Evolutionary conservation across 2,113 vertebrate species (phyloP).

Genomic region (rat (Rattus norvegicus)): DNA sequence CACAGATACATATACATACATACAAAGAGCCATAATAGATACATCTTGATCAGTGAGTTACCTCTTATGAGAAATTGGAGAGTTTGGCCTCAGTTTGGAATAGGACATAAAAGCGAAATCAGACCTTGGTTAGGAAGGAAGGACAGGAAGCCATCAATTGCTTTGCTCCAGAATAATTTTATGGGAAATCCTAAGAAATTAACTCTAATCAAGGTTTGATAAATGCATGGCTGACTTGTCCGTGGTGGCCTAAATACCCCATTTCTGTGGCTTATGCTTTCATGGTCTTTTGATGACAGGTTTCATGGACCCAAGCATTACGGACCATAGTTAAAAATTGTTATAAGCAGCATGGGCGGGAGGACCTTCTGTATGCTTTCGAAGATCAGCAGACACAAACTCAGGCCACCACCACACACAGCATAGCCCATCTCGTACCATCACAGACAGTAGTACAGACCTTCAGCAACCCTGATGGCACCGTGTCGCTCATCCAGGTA

Average conservation of each 20-base stretch:
- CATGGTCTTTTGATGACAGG: constrained; percentile 83
- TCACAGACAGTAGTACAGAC: constrained; percentile 99
- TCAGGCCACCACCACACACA: constrained; percentile 92
- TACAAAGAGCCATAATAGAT: constrained; percentile 17
- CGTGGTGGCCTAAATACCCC: neutral
- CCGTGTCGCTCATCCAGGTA: constrained; percentile 98
- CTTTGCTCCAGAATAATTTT: neutral
- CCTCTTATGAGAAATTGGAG: constrained; percentile 26
- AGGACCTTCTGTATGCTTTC: constrained; percentile 97
- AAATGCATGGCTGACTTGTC: neutral
- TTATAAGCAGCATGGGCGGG: constrained; percentile 98
- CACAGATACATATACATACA: neutral
- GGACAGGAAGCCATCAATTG: neutral
- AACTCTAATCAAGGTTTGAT: neutral
- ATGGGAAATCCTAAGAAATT: neutral
- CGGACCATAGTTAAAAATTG: constrained; percentile 99
- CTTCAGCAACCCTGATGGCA: constrained; percentile 98
- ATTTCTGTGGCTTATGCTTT: neutral
- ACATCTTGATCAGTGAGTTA: constrained; percentile 18
- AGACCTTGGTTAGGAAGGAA: constrained; percentile 15
- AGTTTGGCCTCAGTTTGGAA: constrained; percentile 27
- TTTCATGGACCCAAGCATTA: constrained; percentile 98
- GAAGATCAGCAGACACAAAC: constrained; percentile 95
- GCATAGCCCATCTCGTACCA: constrained; percentile 97
- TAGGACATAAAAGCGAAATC: constrained; percentile 4